Conservation (phyloP, 2,113 vertebrate genomes). For the Columba livia region DNA sequence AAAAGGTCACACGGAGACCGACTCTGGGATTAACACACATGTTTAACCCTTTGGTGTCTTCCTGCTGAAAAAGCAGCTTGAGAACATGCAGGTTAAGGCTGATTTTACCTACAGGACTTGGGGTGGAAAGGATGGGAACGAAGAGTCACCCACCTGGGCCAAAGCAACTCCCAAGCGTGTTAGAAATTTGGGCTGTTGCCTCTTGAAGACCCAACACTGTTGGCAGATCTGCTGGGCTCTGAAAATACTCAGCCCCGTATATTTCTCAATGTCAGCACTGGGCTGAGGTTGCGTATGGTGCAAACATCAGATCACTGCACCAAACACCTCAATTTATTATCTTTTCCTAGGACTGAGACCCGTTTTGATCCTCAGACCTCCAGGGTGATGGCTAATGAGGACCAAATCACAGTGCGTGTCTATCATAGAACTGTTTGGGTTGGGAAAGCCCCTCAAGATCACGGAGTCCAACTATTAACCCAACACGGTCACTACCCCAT, state of each 20-base stretch:
- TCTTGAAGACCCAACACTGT: background rate
- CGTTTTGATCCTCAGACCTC: background rate
- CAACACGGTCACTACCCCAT: no score
- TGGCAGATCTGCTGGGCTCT: no score
- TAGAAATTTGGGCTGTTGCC: background rate
- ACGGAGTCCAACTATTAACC: no score
- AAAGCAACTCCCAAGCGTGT: rapidly evolving
- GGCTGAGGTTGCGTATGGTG: background rate
- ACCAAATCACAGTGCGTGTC: rapidly evolving
- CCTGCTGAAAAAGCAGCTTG: background rate
- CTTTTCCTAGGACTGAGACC: background rate
- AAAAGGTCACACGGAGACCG: background rate
- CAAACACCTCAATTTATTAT: no score
- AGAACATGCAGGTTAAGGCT: background rate
- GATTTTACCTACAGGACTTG: background rate
- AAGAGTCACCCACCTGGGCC: background rate
- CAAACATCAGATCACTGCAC: no score
- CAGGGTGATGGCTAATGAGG: no score
- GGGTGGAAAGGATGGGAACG: background rate
- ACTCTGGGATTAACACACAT: background rate
- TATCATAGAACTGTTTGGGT: no score
- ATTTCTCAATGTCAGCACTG: background rate
- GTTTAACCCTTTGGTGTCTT: background rate
- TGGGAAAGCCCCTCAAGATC: no score
- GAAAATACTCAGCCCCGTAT: no score